Base-by-base conservation (phyloP, 2,888 invertebrate genomes). In the Pseudanteris insignis region DNA sequence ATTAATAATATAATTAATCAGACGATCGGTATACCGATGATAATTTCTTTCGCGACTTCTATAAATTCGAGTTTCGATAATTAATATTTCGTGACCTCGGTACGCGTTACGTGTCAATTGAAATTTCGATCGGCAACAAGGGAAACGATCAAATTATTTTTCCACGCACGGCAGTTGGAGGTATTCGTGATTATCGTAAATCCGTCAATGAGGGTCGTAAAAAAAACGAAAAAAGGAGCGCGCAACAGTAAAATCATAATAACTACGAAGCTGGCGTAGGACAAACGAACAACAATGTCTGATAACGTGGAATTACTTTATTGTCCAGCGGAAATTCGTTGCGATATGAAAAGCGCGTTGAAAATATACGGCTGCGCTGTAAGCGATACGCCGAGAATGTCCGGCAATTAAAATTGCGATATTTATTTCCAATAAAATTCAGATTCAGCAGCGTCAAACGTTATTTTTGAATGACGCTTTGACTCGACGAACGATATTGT, bases 1-100 rank as follows among this genome's bases (percentile, higher is more conserved):
- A 75, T 75, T 58, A 54, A 48, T 59, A 50, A 40, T 40, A 54
- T 46, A 58, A 63, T 63, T 58, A 63, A 63, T 63, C 58, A 58
- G 59, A 38, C 28, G 30, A 10, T 9, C 8, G 14, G 15, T 34
- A 50, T 26, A 37, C 21, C 51, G 51, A 28, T 38, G 53, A 51
- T 51, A 21, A 51, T 46, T 11, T 26, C 18, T 50, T 46, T 40
- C 40, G 32, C 13, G 21, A 11, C 11, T n/a, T 25, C 25, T 41
- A 40, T 59, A 58, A 50, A 50, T 50, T 21, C 36, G 24, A 12
- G 9, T 14, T 38, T 44, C 34, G 24, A 33, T 38, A 25, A 50
- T 58, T 33, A 46, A 40, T 51, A 40, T 40, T 46, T 50, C 46
- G 36, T 43, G 43, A 43, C 36, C 11, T 26, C 36, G 34, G 18